Evolutionary conservation across 2,113 vertebrate species (phyloP).

Genomic region (Tachycineta bicolor): DNA sequence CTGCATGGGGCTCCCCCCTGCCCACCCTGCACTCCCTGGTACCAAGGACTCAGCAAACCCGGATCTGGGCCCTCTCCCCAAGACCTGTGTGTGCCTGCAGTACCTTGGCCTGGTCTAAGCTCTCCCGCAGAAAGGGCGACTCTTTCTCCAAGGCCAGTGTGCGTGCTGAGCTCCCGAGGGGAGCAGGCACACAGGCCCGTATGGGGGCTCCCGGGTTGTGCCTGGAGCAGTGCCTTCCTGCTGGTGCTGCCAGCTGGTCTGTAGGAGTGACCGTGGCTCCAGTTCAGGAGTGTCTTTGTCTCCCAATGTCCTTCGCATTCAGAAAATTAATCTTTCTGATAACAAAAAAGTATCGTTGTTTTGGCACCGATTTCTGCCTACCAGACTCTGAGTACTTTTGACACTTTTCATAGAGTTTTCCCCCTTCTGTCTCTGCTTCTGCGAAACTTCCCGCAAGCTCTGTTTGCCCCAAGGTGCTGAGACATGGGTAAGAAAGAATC

Average conservation of each 20-base stretch:
- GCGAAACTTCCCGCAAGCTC: background rate
- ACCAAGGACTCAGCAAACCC: background rate
- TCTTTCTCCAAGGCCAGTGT: fast-evolving
- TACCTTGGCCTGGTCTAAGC: background rate
- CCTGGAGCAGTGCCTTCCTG: background rate
- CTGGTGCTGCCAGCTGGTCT: background rate
- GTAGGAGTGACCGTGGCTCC: background rate
- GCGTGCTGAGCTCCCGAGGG: fast-evolving
- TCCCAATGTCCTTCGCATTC: background rate
- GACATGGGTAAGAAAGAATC: background rate
- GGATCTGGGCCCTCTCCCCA: background rate
- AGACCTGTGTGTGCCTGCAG: background rate
- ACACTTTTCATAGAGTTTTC: background rate
- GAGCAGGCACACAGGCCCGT: fast-evolving
- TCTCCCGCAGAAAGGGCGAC: fast-evolving
- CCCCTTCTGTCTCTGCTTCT: background rate
- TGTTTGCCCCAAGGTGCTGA: background rate
- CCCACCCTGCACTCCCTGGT: background rate
- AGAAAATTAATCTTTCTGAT: background rate
- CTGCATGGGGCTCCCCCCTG: background rate
- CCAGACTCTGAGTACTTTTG: background rate
- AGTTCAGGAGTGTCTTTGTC: fast-evolving
- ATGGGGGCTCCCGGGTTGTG: background rate
- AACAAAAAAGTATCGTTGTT: background rate
- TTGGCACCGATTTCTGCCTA: background rate